Conservation (phyloP, 2,113 vertebrate species). For the Psettodes erumei region DNA sequence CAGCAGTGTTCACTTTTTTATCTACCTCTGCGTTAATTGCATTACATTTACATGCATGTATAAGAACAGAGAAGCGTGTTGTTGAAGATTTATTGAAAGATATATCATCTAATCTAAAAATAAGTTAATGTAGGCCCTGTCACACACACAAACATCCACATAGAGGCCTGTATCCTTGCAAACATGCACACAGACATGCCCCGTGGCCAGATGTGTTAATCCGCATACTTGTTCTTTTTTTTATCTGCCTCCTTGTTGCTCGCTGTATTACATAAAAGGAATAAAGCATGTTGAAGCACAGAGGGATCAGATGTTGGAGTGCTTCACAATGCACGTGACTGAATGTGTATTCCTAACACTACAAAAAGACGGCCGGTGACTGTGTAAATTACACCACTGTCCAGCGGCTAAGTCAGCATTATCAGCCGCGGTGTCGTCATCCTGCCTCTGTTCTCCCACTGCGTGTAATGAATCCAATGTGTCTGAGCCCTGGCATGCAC, state of each 20-base stretch:
- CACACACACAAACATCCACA: neutral
- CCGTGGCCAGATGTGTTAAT: slow-evolving; percentile 17
- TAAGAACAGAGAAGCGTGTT: neutral
- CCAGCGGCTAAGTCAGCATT: slow-evolving; percentile 56
- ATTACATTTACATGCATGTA: neutral
- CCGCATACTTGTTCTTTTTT: neutral
- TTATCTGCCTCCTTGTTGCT: slow-evolving; percentile 27
- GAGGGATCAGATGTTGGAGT: slow-evolving; percentile 54
- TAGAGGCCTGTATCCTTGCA: neutral
- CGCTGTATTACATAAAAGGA: slow-evolving; percentile 35
- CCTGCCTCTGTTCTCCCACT: slow-evolving; percentile 63
- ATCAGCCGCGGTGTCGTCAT: slow-evolving; percentile 57
- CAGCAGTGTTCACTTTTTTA: neutral
- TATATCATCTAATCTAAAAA: too few species aligned
- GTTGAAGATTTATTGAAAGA: too few species aligned
- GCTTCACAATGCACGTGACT: slow-evolving; percentile 35
- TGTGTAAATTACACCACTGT: slow-evolving; percentile 54
- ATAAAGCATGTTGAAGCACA: slow-evolving; percentile 53
- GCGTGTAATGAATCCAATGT: slow-evolving; percentile 69
- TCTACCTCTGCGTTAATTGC: slow-evolving; percentile 16
- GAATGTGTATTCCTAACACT: slow-evolving; percentile 32
- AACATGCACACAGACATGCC: neutral
- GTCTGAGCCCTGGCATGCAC: slow-evolving; percentile 73
- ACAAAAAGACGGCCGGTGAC: slow-evolving; percentile 30
- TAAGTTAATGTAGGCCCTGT: neutral